Conservation (phyloP, 23 tunicate species). For the Halocynthia roretzi region DNA sequence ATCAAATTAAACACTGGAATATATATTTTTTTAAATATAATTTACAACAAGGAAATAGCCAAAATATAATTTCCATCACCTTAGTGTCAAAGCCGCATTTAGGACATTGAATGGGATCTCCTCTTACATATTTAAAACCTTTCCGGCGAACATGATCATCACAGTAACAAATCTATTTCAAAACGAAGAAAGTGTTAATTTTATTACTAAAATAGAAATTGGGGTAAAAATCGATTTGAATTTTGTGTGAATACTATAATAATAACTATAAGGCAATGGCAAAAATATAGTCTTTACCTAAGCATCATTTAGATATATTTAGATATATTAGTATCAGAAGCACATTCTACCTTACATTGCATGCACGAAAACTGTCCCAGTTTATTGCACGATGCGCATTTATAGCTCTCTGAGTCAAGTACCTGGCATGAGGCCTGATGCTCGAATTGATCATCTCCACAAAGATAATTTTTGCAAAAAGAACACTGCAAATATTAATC, state of each 20-base stretch:
- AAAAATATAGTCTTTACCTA: too few relatives aligned
- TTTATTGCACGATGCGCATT: conserved; percentile 79
- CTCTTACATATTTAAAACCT: conserved; percentile 75
- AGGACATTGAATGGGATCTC: conserved; percentile 87
- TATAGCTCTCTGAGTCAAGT: conserved; percentile 72
- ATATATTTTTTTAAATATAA: too few relatives aligned
- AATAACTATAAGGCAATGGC: background rate
- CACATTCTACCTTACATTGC: conserved; percentile 61
- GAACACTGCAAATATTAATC: conserved; percentile 46
- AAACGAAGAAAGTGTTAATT: background rate
- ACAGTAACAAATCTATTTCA: conserved; percentile 55
- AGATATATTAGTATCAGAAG: too few relatives aligned
- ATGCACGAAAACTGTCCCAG: conserved; percentile 85
- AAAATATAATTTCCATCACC: background rate
- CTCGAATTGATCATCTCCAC: conserved; percentile 98
- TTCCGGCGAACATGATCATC: conserved; percentile 91
- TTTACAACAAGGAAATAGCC: too few relatives aligned
- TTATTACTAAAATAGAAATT: background rate
- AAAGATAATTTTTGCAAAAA: conserved; percentile 60
- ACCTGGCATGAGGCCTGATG: conserved; percentile 94
- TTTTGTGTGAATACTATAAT: background rate
- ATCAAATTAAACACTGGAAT: too few relatives aligned
- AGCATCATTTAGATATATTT: too few relatives aligned
- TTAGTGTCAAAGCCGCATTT: conserved; percentile 73
- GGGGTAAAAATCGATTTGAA: background rate